Base-by-base conservation (phyloP, 2,888 invertebrate species). In the Synergus japonicus region DNA sequence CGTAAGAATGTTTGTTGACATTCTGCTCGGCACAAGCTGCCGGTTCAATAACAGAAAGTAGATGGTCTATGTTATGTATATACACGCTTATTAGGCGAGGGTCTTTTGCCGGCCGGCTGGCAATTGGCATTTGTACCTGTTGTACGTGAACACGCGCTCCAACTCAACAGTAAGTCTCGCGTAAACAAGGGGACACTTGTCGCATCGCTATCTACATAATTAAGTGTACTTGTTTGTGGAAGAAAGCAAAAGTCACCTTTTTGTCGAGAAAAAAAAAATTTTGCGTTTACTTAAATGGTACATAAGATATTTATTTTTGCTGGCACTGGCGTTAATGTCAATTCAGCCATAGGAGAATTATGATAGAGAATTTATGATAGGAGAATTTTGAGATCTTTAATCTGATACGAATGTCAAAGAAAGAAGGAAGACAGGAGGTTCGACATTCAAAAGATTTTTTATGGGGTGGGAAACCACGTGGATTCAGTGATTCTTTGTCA, bases 191-290 rank as follows among this genome's bases (percentile, higher is more conserved):
- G 22, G 22, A 60, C 60, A 60, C 60, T 60, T 22, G 22, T 60
- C 18, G 60, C 22, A 60, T 60, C 60, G 60, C 60, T 60, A 60
- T 60, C 60, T 60, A 60, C 60, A 60, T 60, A 60, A 22, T 18
- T 60, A 22, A 60, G 60, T 10, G 60, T 60, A 60, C 18, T 22
- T 60, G 60, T 22, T 22, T 22, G 22, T 18, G 22, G 60, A 60
- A 60, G 60, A 60, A 60, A 22, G 60, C 22, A 12, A 60, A 60
- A 12, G 60, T 60, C 12, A 12, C 22, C 60, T 10, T 60, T 60
- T 29, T 60, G 18, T 22, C 12, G 10, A 22, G 22, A 22, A 60
- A 12, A 22, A 60, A 60, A 12, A 60, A 60, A 22, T 60, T 60
- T 60, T 60, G 12, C 22, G 8, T 22, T 60, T 9, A 4, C 3